Conservation (phyloP, 2,888 invertebrate species). For the Leucoma salicis region DNA sequence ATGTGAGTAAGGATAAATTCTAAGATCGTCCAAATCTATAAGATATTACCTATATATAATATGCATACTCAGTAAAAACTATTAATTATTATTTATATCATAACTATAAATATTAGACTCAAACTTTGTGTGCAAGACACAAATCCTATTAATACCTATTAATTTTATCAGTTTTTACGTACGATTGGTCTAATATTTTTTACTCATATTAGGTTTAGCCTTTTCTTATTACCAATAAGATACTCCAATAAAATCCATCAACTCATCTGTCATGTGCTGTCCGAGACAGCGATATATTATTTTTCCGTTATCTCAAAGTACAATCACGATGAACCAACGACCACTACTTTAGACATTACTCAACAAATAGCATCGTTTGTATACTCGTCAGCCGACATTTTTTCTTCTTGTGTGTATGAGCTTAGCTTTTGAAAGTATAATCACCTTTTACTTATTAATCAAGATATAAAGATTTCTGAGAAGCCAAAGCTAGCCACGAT, state of each 20-base stretch:
- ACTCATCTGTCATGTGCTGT: constrained; percentile 41
- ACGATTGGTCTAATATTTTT: constrained; percentile 7
- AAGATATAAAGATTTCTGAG: constrained; percentile 62
- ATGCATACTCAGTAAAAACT: constrained; percentile 13
- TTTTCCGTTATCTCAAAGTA: constrained; percentile 45
- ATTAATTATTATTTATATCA: constrained; percentile 18
- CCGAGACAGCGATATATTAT: constrained; percentile 45
- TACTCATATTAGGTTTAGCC: constrained; percentile 3
- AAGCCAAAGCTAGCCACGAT: constrained; percentile 59
- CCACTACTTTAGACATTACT: constrained; percentile 42
- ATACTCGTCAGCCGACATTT: constrained; percentile 34
- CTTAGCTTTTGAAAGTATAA: constrained; percentile 37
- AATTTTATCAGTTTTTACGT: constrained; percentile 3
- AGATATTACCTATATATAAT: constrained; percentile 22
- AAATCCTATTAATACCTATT: too few relatives aligned
- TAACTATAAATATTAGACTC: constrained; percentile 21
- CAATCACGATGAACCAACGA: constrained; percentile 39
- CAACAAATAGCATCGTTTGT: constrained; percentile 43
- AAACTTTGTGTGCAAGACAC: constrained; percentile 3
- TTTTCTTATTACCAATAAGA: constrained; percentile 21
- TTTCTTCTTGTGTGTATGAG: constrained; percentile 31
- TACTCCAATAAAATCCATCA: constrained; percentile 40
- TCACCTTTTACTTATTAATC: constrained; percentile 56
- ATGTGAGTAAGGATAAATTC: constrained; percentile 32
- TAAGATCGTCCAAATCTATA: constrained; percentile 15